Percentiles rank a stretch among this genome's conserved stretches.
These are phyloP conservation scores for Hipparchia semele DNA, from an alignment of 2,888 invertebrate genomes.

Conservation along the genomic window DNA sequence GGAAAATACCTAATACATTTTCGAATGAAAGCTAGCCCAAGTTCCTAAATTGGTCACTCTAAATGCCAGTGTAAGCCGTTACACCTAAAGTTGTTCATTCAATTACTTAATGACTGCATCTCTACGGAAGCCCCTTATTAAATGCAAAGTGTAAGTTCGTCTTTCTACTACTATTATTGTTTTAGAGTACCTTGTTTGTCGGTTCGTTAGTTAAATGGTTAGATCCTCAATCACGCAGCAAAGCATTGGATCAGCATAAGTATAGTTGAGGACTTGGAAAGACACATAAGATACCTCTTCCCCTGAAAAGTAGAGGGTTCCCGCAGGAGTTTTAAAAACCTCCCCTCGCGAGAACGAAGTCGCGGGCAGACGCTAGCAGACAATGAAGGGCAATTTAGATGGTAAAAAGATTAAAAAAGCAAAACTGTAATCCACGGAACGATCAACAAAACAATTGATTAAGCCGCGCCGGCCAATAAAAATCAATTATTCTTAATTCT, in stretches of 20 bases:
- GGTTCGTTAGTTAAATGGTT: too few relatives aligned
- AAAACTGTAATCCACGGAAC: conserved; percentile 14
- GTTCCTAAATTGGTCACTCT: conserved; percentile 43
- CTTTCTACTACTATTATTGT: too few relatives aligned
- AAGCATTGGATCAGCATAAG: too few relatives aligned
- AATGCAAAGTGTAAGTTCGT: conserved; percentile 26
- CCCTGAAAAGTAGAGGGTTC: too few relatives aligned
- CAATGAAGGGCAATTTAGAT: not conserved
- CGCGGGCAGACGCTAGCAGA: too few relatives aligned
- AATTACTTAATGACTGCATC: conserved; percentile 65
- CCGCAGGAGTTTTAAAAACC: too few relatives aligned
- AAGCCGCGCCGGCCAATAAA: conserved; percentile 55
- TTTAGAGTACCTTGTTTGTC: too few relatives aligned
- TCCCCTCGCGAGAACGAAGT: too few relatives aligned
- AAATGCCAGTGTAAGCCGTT: conserved; percentile 38
- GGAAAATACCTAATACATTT: not conserved
- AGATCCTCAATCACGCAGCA: too few relatives aligned
- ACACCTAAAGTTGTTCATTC: conserved; percentile 54
- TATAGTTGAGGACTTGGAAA: too few relatives aligned
- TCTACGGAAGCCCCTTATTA: conserved; percentile 71
- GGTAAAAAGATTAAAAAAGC: not conserved
- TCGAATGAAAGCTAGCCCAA: conserved; percentile 21
- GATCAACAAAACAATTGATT: conserved; percentile 39
- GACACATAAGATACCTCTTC: too few relatives aligned
- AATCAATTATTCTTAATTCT: conserved; percentile 66